A percentile compares a stretch with the other conserved stretches of the same genome.
These are phyloP conservation scores for Parus major DNA, from an alignment of 2,113 vertebrate genomes.

Conservation along the genomic window DNA sequence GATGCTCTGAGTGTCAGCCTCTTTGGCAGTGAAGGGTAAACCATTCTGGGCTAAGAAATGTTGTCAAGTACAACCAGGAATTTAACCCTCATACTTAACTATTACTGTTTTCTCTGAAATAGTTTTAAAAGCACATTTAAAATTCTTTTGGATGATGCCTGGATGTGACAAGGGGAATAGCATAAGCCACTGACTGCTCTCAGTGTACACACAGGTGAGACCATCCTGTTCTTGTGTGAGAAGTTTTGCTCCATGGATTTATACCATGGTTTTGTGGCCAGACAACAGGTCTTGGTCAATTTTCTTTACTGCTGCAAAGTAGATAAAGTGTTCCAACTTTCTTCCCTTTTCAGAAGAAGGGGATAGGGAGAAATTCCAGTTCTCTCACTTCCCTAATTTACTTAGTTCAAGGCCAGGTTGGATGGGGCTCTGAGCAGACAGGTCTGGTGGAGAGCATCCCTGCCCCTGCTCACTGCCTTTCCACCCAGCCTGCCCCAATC, in stretches of 20 bases:
- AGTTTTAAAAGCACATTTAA: not conserved
- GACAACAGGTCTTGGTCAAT: not conserved
- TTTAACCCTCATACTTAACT: not conserved
- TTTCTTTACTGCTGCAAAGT: not conserved
- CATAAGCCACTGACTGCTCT: not conserved
- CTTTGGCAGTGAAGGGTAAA: not conserved
- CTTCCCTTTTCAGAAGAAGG: not conserved
- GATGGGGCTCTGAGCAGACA: not conserved
- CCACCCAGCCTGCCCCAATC: not conserved
- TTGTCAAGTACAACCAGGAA: not conserved
- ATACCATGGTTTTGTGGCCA: fast-evolving
- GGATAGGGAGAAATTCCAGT: not conserved
- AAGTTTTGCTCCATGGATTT: not conserved
- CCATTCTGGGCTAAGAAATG: not conserved
- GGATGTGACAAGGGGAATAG: not conserved
- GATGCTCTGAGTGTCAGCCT: not conserved
- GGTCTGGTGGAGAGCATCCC: not conserved
- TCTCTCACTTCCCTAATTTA: not conserved
- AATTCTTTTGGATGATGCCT: not conserved
- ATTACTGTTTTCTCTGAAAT: not conserved
- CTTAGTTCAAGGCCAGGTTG: not conserved
- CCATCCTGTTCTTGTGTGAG: not conserved
- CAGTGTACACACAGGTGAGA: not conserved
- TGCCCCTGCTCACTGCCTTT: not conserved
- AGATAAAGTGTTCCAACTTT: not conserved